Evolutionary conservation across 2,888 invertebrate genomes (phyloP).

Genomic region (Aphrophora alni): DNA sequence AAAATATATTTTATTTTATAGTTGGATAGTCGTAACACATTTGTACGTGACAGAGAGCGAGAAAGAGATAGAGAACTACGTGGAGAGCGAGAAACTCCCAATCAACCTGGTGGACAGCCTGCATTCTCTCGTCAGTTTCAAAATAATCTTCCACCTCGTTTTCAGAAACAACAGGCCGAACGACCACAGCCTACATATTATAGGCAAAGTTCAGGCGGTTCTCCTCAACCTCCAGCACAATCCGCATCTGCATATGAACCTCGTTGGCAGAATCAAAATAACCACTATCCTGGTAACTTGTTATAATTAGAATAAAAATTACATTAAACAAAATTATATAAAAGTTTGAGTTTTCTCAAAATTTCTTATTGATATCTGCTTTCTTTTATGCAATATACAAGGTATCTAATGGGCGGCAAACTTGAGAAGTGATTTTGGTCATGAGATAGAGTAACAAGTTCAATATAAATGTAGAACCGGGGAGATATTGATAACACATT

Average conservation of each 20-base stretch:
- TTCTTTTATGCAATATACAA: no score
- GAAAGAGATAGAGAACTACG: slow-evolving; percentile 47
- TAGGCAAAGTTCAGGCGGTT: slow-evolving; percentile 28
- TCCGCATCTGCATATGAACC: not conserved
- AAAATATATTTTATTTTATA: no score
- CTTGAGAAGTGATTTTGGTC: no score
- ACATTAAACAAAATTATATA: no score
- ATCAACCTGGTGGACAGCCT: slow-evolving; percentile 57
- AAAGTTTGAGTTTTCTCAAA: no score
- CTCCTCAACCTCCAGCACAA: slow-evolving; percentile 28
- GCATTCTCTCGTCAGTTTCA: slow-evolving; percentile 77
- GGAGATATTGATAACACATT: no score
- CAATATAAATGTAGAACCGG: no score
- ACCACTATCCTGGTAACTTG: slow-evolving; percentile 30
- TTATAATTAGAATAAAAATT: no score
- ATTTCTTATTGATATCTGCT: no score
- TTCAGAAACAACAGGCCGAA: slow-evolving; percentile 73
- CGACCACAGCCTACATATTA: not conserved
- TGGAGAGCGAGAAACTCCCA: slow-evolving; percentile 41
- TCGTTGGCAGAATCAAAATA: not conserved
- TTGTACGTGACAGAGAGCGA: slow-evolving; percentile 52
- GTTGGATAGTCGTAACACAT: slow-evolving; percentile 22
- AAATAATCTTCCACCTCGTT: slow-evolving; percentile 84
- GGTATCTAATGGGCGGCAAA: no score
- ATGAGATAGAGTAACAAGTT: no score